Evolutionary conservation across 2,888 invertebrate species (phyloP), one percentile per base, ranked within the genome.

Genomic region (Gibbula magus): DNA sequence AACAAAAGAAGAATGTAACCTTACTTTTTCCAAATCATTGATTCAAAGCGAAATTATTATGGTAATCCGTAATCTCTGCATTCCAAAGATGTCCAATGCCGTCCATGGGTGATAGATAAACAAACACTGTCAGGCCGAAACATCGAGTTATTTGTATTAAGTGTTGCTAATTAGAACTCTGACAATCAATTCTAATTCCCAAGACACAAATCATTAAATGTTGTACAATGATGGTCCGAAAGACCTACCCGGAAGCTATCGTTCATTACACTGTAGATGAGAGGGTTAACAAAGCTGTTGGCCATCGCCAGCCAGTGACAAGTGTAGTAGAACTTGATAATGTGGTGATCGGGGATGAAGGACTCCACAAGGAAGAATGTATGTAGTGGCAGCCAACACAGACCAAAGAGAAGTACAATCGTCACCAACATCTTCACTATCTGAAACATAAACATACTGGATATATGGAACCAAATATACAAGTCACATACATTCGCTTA

Each of bases 301-400:
- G 91, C 88, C 91, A 91, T 91, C 78, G 91, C 90, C 75, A 91
- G 78, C 91, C 91, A 91, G 79, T 91, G 91, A 54, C 82, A 77
- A 32, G 56, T 86, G 80, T 29, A 84, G 80, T 35, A 80, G 25
- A 74, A 76, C 78, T 56, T 83, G 61, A 54, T 77, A 56, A 53
- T 70, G 0, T 39, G 74, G 4, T 84, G 77, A 10, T 83, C 79
- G 2, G 85, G 82, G 77, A 84, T 84, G 82, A 88, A 88, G 81
- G 87, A 87, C n/a, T 88, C 74, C 66, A 89, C 86, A 77, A 90
- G 82, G 78, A 86, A 85, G 80, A 89, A 89, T 8, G 85, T 86
- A 77, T 89, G 89, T 13, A 89, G 82, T 2, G 90, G 90, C 39
- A 90, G 81, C 90, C 90, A 90, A 81, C 90, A 89, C 25, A 88